Evolutionary conservation across 2,113 vertebrate species (phyloP).

Genomic region (Anarhynchus alexandrinus): DNA sequence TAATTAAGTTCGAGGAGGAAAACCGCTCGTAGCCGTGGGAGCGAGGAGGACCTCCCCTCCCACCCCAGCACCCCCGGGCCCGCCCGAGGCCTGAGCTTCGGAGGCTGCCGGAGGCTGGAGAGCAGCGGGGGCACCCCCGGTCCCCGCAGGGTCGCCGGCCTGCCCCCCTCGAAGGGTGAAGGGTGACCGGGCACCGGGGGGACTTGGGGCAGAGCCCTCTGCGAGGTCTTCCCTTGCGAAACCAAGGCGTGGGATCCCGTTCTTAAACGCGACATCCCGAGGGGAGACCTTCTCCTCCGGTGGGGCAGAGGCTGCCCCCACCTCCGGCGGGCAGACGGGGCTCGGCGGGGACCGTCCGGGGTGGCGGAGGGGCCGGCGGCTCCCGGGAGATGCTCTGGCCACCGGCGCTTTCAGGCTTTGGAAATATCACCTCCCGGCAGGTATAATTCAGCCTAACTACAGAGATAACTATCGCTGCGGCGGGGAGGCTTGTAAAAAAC

Average conservation of each 20-base stretch:
- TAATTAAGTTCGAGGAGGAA: neutral
- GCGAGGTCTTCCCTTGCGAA: neutral
- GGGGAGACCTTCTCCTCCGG: neutral
- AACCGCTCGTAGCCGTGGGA: neutral
- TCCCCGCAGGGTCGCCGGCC: neutral
- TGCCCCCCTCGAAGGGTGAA: neutral
- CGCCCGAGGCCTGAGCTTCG: neutral
- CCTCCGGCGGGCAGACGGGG: neutral
- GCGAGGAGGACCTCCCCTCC: neutral
- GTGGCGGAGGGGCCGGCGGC: neutral
- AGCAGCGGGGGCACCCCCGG: neutral
- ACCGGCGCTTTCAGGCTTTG: neutral
- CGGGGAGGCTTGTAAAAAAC: neutral
- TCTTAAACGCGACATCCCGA: neutral
- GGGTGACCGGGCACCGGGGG: neutral
- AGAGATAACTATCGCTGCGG: neutral
- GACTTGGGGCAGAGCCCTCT: neutral
- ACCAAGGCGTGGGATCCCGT: no score
- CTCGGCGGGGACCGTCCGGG: no score
- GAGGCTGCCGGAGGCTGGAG: neutral
- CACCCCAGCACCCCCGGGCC: no score
- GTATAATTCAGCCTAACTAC: slow-evolving; percentile 22
- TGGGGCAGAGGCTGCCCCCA: neutral
- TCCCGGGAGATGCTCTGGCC: neutral
- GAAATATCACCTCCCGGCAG: slow-evolving; percentile 3